Base-by-base conservation (phyloP, 2,797 vertebrate species). In the Philypnodon macrostomus region DNA sequence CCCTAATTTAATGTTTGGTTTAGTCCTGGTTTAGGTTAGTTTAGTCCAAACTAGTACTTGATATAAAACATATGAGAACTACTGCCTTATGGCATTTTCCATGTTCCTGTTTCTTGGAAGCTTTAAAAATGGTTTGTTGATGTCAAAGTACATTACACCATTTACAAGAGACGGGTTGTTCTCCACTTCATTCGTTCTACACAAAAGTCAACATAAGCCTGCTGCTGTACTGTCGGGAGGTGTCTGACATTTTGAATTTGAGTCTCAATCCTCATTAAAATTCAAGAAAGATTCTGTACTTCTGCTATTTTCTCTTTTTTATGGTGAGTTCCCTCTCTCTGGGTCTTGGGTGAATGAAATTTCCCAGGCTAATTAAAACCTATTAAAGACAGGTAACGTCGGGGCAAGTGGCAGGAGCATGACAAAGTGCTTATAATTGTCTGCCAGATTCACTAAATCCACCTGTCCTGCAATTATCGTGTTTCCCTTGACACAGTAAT, bases 381-480 rank as follows among this genome's bases (percentile, higher is more conserved):
- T 82, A 89, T 91, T 88, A 88, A 80, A 88, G 84, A 78, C 85
- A 87, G 81, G 85, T 87, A 85, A 87, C 87, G 88, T 86, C 86
- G 81, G 72, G 73, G 81, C 89, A 81, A 68, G 75, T 87, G 87
- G 87, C 85, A 76, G 78, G 76, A 85, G 85, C 85, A 75, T 90
- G 85, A 90, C 89, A 89, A 89, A 90, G 87, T 86, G 82, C 84
- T 88, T 83, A 88, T 91, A 89, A 89, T 88, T 87, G 89, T 88
- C 85, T 91, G 89, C 86, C 89, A 90, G 78, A 81, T 86, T 83
- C 87, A 85, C 87, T 90, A 89, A 88, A 87, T 87, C 85, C 83
- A 88, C 87, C 89, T 90, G 87, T 88, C 87, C 76, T 69, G 75
- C 74, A 85, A 85, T 86, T 85, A 83, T 73, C 73, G 34, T 72